A percentile compares a stretch with the other conserved stretches of the same genome.
Evolutionary conservation across 1,140 invertebrate genomes (phyloP).

Genomic region (Chelonus insularis): DNA sequence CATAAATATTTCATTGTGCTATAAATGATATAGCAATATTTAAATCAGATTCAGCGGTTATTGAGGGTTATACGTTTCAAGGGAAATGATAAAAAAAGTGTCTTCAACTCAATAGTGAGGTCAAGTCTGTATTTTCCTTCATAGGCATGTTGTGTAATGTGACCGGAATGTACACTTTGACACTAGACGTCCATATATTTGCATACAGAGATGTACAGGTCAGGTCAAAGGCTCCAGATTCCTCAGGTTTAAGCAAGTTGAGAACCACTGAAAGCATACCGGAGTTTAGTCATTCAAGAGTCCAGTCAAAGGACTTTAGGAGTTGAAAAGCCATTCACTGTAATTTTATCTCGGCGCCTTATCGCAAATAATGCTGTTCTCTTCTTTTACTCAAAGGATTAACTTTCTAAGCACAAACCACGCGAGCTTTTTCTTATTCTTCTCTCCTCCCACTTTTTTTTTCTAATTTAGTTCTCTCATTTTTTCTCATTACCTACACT

Average conservation of each 20-base stretch:
- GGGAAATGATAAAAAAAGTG: too few relatives aligned
- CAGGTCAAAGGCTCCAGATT: background rate
- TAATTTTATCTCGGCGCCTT: constrained; percentile 14
- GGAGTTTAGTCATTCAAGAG: constrained; percentile 3
- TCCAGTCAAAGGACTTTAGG: background rate
- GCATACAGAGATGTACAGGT: background rate
- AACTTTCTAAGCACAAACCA: background rate
- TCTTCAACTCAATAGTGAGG: too few relatives aligned
- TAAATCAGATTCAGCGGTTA: background rate
- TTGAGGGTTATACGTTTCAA: too few relatives aligned
- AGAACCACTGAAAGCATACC: background rate
- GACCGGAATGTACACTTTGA: background rate
- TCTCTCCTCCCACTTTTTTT: constrained; percentile 12
- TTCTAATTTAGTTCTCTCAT: background rate
- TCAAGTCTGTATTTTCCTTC: background rate
- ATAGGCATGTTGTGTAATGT: background rate
- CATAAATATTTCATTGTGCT: too few relatives aligned
- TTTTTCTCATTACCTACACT: background rate
- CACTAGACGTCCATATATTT: background rate
- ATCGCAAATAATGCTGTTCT: constrained; percentile 5
- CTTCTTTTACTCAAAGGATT: constrained; percentile 13
- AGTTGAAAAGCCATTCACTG: constrained; percentile 11
- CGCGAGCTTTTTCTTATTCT: background rate
- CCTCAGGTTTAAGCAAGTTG: background rate
- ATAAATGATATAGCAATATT: too few relatives aligned